phyloP scores from a whole-genome alignment of 2,797 vertebrate species.

The Pogoniulus pusillus region DNA sequence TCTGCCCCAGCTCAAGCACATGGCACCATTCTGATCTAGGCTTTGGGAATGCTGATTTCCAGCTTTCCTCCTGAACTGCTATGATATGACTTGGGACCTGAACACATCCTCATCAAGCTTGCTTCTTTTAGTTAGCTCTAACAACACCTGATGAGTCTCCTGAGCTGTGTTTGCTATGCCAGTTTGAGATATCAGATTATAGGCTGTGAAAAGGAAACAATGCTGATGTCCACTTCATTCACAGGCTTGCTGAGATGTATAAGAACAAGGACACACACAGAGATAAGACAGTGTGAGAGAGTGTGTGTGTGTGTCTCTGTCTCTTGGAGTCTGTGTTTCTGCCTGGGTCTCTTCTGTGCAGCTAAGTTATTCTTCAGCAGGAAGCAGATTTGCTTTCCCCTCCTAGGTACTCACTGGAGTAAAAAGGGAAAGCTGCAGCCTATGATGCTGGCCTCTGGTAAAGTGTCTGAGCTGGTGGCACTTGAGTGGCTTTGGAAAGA shows the following conservation, averaged over 20 bases:
- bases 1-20: neutral
- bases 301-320: no score
- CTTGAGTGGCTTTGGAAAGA: constrained; percentile 42
- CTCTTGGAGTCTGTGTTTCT: no score
- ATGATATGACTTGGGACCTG: neutral
- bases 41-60: neutral
- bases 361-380: neutral
- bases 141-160: neutral
- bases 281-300: no score
- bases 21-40: neutral
- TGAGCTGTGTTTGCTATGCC: neutral
- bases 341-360: no score
- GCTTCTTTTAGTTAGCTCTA: neutral
- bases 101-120: neutral
- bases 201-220: no score
- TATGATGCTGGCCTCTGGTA: neutral
- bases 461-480: neutral
- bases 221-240: no score
- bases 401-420: neutral
- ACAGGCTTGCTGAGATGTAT: no score
- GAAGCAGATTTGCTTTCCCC: neutral
- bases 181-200: no score
- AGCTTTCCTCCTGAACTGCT: neutral
- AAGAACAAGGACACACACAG: no score
- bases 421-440: constrained; percentile 4